Base-by-base conservation (phyloP, 2,888 invertebrate genomes). In the Epirrhoe alternata region DNA sequence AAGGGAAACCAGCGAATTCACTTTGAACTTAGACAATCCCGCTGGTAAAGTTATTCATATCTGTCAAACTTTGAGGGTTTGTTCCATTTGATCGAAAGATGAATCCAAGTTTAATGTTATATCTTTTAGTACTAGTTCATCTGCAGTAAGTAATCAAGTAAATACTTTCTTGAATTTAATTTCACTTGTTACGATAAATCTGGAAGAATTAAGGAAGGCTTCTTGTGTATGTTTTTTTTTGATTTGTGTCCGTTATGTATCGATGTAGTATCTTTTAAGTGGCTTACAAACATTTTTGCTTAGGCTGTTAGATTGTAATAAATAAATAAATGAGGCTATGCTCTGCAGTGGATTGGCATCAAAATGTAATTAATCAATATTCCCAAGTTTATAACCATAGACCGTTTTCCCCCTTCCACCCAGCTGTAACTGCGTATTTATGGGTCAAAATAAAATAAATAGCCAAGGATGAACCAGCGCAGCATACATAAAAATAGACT, bases 401-500 rank as follows among this genome's bases (percentile, higher is more conserved):
- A 16, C n/a, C 42, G 7, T 35, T 5, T 47, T 1, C 6, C 5
- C 12, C 8, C 3, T 1, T 54, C 42, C 10, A 50, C 10, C 4
- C 30, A 57, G n/a, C n/a, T 16, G 42, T 58, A 38, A 50, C 30
- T 55, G 59, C 24, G 24, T 69, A 66, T 69, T 64, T 55, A 45
- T 54, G 38, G 30, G 59, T 14, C 10, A 54, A 59, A 64, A 67
- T 66, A 52, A 63, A 65, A 61, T 45, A 57, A 65, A 64, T 63
- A 63, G 5, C 38, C 7, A 53, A 61, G 54, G 55, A 64, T 52
- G 17, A 56, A 52, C 50, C 38, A 12, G 16, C 35, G 54, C 61
- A 61, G 54, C 52, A 77, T 38, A 35, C 85, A 85, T 82, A 82
- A 84, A 82, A 84, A 86, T 86, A 86, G 81, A 73, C 72, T 70